Evolutionary conservation across 2,888 invertebrate genomes (phyloP), one percentile per base, ranked within the genome.

Genomic region (Apamea anceps): DNA sequence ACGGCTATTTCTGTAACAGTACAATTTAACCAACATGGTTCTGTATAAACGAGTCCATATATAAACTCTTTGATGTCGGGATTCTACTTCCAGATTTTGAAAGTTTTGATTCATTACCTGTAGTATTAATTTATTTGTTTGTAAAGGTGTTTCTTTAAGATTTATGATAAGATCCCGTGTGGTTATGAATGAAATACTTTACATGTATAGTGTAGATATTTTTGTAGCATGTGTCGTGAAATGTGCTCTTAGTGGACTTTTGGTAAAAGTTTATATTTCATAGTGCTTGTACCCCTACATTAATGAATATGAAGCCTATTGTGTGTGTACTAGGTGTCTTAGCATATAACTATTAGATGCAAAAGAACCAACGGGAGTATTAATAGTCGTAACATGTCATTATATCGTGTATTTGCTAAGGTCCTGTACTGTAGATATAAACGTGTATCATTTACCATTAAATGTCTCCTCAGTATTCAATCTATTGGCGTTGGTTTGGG

Each of bases 41-140:
- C 63, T 77, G 73, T 83, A 72, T 84, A 84, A 71, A 79, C 75
- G 15, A 54, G 42, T 66, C 76, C 88, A 84, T 78, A 82, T 78
- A 75, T 81, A 82, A 79, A 66, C 90, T 81, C 87, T 89, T 89
- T 89, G 90, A 90, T 82, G 86, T 87, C 45, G 66, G 54, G 7
- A 15, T 62, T 32, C 68, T 67, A 54, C 57, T 67, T 62, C 42
- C n/a, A 79, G 79, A 78, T 80, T 81, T 67, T 60, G 66, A 75
- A 81, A 48, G 72, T 66, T 82, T 65, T 80, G 80, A 84, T 60
- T 65, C 60, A 82, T 78, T 6, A 18, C 32, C 68, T 32, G 81
- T 72, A 80, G 25, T 73, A 32, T 76, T 28, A n/a, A 60, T 67
- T 65, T 74, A 65, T 81, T 77, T 87, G 66, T 84, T 82, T 79